Percentiles rank a stretch among this genome's conserved stretches.
Evolutionary conservation across 1,140 invertebrate species (phyloP).

Genomic region (Lycorma delicatula): DNA sequence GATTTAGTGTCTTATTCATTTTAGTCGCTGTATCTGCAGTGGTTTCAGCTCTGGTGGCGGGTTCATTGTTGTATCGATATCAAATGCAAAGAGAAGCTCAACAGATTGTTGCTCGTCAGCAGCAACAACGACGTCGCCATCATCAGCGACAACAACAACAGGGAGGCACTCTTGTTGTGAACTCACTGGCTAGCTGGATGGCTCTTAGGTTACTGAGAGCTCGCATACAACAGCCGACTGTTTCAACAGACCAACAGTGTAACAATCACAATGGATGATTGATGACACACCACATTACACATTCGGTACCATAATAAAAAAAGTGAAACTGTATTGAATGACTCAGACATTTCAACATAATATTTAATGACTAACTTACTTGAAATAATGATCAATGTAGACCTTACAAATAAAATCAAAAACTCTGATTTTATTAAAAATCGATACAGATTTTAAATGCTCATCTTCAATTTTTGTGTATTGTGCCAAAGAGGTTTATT

Average conservation of each 20-base stretch:
- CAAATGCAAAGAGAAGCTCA: slow-evolving; percentile 58
- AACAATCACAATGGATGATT: slow-evolving; percentile 8
- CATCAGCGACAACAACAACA: slow-evolving; percentile 16
- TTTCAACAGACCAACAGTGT: slow-evolving; percentile 26
- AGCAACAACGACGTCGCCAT: slow-evolving; percentile 40
- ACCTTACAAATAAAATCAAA: not conserved
- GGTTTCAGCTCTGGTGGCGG: slow-evolving; percentile 67
- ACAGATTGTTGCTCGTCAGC: slow-evolving; percentile 31
- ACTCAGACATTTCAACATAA: no score
- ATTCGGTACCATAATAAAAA: not conserved
- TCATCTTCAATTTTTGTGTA: slow-evolving; percentile 18
- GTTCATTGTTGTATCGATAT: slow-evolving; percentile 61
- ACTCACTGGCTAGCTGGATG: slow-evolving; percentile 61
- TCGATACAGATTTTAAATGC: slow-evolving; percentile 3
- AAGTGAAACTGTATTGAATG: not conserved
- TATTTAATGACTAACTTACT: not conserved
- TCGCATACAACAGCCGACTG: slow-evolving; percentile 34
- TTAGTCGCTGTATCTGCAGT: slow-evolving; percentile 76
- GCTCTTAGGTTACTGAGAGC: slow-evolving; percentile 54
- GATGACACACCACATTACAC: not conserved
- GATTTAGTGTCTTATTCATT: slow-evolving; percentile 80
- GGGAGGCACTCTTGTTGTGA: slow-evolving; percentile 30
- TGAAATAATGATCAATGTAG: not conserved
- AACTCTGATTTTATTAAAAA: not conserved
- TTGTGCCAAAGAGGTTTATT: slow-evolving; percentile 20